Evolutionary conservation across 2,888 invertebrate species (phyloP).

Genomic region (Cinara cedri): DNA sequence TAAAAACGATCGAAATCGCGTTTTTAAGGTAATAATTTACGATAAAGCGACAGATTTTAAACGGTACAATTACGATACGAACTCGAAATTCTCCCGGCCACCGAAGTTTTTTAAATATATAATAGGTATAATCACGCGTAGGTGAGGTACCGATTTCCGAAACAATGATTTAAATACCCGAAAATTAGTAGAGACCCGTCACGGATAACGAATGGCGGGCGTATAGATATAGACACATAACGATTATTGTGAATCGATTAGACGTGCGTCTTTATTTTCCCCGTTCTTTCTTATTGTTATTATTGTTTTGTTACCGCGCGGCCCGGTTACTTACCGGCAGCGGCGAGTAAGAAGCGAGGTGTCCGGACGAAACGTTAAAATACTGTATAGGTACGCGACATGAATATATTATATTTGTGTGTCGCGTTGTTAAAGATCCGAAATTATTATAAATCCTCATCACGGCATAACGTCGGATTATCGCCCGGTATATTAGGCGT

Average conservation of each 20-base stretch:
- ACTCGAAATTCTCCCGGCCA: too few relatives aligned
- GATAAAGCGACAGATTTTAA: not conserved
- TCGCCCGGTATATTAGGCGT: too few relatives aligned
- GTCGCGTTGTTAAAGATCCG: not conserved
- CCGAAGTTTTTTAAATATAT: too few relatives aligned
- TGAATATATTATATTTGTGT: not conserved
- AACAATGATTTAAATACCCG: not conserved
- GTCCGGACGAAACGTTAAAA: constrained; percentile 19
- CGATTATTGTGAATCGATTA: constrained; percentile 38
- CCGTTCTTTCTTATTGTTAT: too few relatives aligned
- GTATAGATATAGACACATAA: too few relatives aligned
- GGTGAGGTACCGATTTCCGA: not conserved
- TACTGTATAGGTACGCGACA: not conserved
- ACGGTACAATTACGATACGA: not conserved
- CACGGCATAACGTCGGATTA: constrained; percentile 28
- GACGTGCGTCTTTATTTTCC: constrained; percentile 23
- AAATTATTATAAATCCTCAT: constrained; percentile 19
- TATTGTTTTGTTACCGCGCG: too few relatives aligned
- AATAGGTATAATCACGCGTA: not conserved
- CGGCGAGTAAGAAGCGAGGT: not conserved
- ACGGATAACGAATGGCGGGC: not conserved
- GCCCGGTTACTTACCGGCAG: too few relatives aligned
- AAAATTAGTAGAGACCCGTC: constrained; percentile 15
- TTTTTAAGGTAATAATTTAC: too few relatives aligned
- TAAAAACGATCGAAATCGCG: too few relatives aligned